phyloP scores from a whole-genome alignment of 64 coral and sea anemone genomes.

The Astreopora myriophthalma region DNA sequence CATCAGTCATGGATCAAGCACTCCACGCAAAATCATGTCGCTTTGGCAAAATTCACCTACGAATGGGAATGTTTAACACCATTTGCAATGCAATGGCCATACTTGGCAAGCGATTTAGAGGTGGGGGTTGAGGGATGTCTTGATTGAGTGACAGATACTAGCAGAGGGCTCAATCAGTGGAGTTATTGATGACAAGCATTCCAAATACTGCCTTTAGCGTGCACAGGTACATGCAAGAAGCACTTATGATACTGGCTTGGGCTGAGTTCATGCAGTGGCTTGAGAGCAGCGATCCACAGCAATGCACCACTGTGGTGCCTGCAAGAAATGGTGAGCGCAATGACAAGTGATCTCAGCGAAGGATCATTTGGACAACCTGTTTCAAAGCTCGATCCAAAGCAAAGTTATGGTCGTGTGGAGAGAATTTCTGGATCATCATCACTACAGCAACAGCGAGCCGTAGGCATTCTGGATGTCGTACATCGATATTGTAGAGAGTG shows the following conservation, averaged over 20 bases:
- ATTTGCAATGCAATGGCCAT: no score
- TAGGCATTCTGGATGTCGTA: slow-evolving; percentile 39
- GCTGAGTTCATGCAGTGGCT: not conserved
- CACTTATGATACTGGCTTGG: slow-evolving; percentile 21
- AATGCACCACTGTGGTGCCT: not conserved
- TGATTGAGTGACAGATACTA: not conserved
- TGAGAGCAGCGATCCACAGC: not conserved
- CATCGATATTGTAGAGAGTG: slow-evolving; percentile 47
- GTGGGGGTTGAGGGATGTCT: not conserved
- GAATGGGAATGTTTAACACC: no score
- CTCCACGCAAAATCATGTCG: no score
- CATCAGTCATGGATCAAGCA: no score
- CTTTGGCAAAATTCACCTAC: no score
- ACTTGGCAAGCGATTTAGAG: no score
- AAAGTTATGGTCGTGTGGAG: not conserved
- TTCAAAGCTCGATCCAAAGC: not conserved
- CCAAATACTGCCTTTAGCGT: not conserved
- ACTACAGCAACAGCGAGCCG: not conserved
- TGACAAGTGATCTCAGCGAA: not conserved
- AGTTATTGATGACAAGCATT: not conserved
- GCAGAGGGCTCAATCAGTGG: slow-evolving; percentile 2
- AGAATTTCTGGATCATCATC: not conserved
- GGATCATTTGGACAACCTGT: not conserved
- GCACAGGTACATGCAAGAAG: slow-evolving; percentile 29
- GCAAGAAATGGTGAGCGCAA: not conserved